phyloP scores from a whole-genome alignment of 2,113 vertebrate species.

The Cettia cetti region DNA sequence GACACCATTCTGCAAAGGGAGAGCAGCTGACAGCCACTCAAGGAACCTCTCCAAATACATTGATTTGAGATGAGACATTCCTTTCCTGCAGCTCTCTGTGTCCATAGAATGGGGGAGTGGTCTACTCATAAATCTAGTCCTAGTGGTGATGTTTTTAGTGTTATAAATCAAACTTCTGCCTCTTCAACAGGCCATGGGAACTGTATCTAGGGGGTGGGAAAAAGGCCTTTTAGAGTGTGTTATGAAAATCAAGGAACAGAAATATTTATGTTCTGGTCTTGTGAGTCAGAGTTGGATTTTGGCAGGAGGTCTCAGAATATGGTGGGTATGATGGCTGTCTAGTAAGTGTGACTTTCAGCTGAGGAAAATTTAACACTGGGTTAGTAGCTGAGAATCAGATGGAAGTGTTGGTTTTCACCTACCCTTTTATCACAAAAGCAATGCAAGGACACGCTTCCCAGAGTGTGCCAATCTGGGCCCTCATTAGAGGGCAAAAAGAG shows the following conservation, averaged over 20 bases:
- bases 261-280: conserved; percentile 39
- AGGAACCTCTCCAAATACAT: not conserved
- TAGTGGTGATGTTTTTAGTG: not conserved
- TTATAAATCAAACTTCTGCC: not conserved
- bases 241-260: conserved; percentile 17
- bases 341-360: conserved; percentile 11
- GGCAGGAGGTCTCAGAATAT: not conserved
- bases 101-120: not conserved
- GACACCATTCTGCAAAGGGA: not conserved
- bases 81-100: not conserved
- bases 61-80: not conserved
- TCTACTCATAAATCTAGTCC: not conserved
- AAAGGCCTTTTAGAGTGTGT: not conserved
- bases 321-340: not conserved
- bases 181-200: not conserved
- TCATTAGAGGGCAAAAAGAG: not conserved
- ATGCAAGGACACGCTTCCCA: not conserved
- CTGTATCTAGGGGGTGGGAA: not conserved
- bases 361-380: not conserved
- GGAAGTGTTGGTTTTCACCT: not conserved
- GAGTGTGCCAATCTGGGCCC: not conserved
- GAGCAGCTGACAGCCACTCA: not conserved
- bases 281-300: conserved; percentile 29
- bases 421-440: not conserved
- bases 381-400: not conserved